Percentiles rank a stretch among this genome's conserved stretches.
These are phyloP conservation scores for Vireo altiloquus DNA, from an alignment of 2,113 vertebrate species.

Conservation along the genomic window DNA sequence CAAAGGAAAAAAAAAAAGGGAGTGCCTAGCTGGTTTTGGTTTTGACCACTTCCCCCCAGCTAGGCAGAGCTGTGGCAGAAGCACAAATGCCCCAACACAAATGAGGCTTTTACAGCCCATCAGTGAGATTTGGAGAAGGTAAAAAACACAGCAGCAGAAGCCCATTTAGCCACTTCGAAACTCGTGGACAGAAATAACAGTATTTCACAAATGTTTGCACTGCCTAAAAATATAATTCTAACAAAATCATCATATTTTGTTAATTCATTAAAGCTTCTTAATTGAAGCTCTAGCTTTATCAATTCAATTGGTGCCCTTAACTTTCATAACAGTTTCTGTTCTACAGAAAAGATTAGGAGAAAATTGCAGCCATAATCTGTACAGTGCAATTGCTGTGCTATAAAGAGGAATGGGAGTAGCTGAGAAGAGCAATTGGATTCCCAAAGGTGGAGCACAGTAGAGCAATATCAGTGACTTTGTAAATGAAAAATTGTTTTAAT, in stretches of 20 bases:
- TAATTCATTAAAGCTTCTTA: constrained; percentile 51
- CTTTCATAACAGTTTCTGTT: constrained; percentile 70
- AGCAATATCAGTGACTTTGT: constrained; percentile 76
- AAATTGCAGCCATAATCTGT: constrained; percentile 83
- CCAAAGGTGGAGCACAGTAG: constrained; percentile 79
- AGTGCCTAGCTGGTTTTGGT: rapidly evolving
- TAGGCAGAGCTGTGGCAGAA: neutral
- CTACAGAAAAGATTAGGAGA: constrained; percentile 78
- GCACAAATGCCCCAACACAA: neutral
- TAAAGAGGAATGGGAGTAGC: constrained; percentile 78
- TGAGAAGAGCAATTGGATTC: constrained; percentile 70
- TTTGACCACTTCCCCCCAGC: rapidly evolving
- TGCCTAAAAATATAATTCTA: neutral
- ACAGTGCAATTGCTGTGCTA: constrained; percentile 70
- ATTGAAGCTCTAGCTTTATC: constrained; percentile 55
- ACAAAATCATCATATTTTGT: constrained; percentile 14
- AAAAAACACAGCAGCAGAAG: neutral
- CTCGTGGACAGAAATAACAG: neutral
- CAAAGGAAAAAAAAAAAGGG: neutral
- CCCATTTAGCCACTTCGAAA: neutral
- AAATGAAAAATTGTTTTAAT: constrained; percentile 90
- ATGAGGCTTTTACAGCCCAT: neutral
- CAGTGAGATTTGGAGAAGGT: neutral
- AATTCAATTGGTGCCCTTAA: constrained; percentile 64
- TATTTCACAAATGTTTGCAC: neutral